Evolutionary conservation across 2,113 vertebrate species (phyloP).

Genomic region (Clinocottus analis): DNA sequence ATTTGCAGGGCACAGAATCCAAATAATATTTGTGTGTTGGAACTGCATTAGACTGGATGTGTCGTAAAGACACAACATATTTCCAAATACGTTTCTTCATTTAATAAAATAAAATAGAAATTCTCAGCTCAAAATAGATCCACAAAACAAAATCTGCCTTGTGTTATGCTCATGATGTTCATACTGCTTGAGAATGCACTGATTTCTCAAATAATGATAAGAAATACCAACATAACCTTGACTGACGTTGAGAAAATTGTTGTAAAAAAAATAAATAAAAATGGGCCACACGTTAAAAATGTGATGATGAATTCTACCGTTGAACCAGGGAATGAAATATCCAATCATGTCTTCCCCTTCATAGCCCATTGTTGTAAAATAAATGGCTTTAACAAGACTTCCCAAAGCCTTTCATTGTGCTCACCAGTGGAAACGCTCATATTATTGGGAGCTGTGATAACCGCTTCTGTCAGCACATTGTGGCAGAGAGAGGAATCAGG

Average conservation of each 20-base stretch:
- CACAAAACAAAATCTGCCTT: neutral
- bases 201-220: neutral
- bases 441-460: constrained; percentile 69
- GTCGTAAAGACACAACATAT: constrained; percentile 7
- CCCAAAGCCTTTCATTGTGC: constrained; percentile 65
- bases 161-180: neutral
- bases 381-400: constrained; percentile 76
- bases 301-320: constrained; percentile 35
- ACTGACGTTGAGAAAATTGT: constrained; percentile 11
- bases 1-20: neutral
- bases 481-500: constrained; percentile 32
- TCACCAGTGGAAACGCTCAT: constrained; percentile 65
- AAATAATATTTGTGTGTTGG: neutral
- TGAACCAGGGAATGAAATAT: constrained; percentile 43
- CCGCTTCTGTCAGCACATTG: constrained; percentile 77
- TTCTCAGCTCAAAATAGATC: constrained; percentile 6
- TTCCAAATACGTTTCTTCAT: constrained; percentile 16
- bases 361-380: constrained; percentile 65
- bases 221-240: constrained; percentile 31
- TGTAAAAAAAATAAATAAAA: constrained; percentile 10
- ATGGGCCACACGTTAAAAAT: constrained; percentile 21
- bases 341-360: constrained; percentile 59
- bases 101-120: constrained; percentile 44
- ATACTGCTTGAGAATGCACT: neutral
- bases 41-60: constrained; percentile 9